A percentile compares a stretch with the other conserved stretches of the same genome.
These are phyloP conservation scores for Rhopalosiphum nymphaeae DNA, from an alignment of 2,888 invertebrate species.

Conservation along the genomic window DNA sequence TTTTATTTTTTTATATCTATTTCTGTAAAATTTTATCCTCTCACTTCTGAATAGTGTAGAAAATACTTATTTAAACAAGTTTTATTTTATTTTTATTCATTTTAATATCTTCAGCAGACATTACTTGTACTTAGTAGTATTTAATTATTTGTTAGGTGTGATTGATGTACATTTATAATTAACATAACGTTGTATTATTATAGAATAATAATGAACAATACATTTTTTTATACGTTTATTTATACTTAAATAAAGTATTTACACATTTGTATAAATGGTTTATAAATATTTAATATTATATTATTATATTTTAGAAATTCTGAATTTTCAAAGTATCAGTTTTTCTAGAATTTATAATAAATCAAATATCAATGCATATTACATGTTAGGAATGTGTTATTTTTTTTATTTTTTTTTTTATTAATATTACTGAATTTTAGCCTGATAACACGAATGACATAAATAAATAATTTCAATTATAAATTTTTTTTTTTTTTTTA, in stretches of 20 bases:
- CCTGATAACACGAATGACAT: not conserved
- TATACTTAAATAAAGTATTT: slow-evolving; percentile 52
- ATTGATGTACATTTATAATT: slow-evolving; percentile 22
- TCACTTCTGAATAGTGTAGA: not conserved
- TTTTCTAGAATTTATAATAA: slow-evolving; percentile 5
- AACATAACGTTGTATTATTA: not conserved
- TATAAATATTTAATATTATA: not conserved
- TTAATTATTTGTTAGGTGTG: not conserved
- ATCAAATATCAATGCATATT: not conserved
- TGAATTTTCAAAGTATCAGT: not conserved
- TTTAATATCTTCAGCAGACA: slow-evolving; percentile 16
- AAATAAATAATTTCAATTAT: not conserved
- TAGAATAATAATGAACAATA: slow-evolving; percentile 48
- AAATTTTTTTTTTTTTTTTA: no score
- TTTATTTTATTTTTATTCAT: not conserved
- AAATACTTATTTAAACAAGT: not conserved
- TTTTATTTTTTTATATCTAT: not conserved
- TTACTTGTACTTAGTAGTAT: slow-evolving; percentile 8
- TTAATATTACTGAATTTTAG: not conserved
- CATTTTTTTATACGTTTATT: slow-evolving; percentile 41
- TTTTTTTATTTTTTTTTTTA: not conserved
- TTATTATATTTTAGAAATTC: no score
- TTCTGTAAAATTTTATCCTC: not conserved
- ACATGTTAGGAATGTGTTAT: slow-evolving; percentile 11
- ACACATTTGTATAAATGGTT: slow-evolving; percentile 12